Conservation (phyloP, 1,140 invertebrate genomes). For the Conus ventricosus region DNA sequence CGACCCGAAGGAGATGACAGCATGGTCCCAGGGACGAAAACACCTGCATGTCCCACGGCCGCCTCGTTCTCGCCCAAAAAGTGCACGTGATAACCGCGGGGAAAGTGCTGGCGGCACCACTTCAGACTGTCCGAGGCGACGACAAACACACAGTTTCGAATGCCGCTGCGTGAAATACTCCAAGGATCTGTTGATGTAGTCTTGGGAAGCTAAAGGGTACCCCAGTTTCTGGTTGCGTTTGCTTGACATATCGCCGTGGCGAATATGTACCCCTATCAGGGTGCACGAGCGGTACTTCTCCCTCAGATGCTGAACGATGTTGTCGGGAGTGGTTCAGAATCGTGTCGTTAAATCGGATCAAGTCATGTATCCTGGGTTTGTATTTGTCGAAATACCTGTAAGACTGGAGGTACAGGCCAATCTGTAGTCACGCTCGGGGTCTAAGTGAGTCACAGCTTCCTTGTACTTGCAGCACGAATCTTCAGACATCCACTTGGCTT, state of each 20-base stretch:
- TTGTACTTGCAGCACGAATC: slow-evolving; percentile 46
- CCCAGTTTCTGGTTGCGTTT: slow-evolving; percentile 31
- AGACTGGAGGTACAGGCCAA: slow-evolving; percentile 55
- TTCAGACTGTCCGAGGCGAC: slow-evolving; percentile 53
- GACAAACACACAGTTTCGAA: slow-evolving; percentile 47
- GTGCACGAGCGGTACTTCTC: slow-evolving; percentile 27
- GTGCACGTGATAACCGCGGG: slow-evolving; percentile 19
- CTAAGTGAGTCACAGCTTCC: slow-evolving; percentile 41
- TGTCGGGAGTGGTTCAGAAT: slow-evolving; percentile 38
- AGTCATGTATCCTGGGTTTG: slow-evolving; percentile 38
- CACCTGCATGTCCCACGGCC: slow-evolving; percentile 62
- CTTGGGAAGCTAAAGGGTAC: slow-evolving; percentile 41
- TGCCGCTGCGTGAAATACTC: slow-evolving; percentile 43
- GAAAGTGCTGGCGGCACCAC: slow-evolving; percentile 47
- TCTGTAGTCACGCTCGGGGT: slow-evolving; percentile 33
- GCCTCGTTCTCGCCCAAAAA: slow-evolving; percentile 36
- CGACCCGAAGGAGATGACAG: slow-evolving; percentile 54
- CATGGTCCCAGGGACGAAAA: slow-evolving; percentile 54
- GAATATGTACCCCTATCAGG: slow-evolving; percentile 59
- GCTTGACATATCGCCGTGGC: slow-evolving; percentile 57
- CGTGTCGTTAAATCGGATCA: slow-evolving; percentile 48
- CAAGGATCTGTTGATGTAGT: slow-evolving; percentile 53
- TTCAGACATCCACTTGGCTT: neutral
- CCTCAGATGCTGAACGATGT: slow-evolving; percentile 25
- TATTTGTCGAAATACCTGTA: slow-evolving; percentile 60